Evolutionary conservation across 2,888 invertebrate species (phyloP).

Genomic region (Scaeva pyrastri): DNA sequence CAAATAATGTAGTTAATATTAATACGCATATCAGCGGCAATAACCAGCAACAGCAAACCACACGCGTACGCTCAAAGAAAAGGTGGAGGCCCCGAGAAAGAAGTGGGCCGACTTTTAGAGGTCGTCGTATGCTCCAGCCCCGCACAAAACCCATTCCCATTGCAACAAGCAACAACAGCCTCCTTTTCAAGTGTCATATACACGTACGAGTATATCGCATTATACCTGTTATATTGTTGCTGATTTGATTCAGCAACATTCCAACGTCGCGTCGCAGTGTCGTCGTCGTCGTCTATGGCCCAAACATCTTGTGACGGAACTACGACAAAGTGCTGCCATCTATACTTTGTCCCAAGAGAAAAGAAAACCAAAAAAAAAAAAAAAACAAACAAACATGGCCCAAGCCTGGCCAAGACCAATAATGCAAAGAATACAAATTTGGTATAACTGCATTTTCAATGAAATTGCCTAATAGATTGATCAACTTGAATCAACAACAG

Average conservation of each 20-base stretch:
- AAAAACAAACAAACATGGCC: conserved; percentile 8
- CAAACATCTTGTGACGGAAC: conserved; percentile 70
- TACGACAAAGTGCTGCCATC: conserved; percentile 39
- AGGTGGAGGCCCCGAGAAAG: conserved; percentile 54
- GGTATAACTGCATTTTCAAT: conserved; percentile 65
- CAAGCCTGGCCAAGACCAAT: conserved; percentile 38
- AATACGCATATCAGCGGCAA: conserved; percentile 25
- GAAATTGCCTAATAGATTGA: conserved; percentile 67
- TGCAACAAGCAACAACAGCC: conserved; percentile 28
- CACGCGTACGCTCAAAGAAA: conserved; percentile 29
- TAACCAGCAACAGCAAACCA: background rate
- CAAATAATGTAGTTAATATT: conserved; percentile 43
- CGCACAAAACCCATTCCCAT: conserved; percentile 19
- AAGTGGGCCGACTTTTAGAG: conserved; percentile 74
- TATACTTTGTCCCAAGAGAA: conserved; percentile 34
- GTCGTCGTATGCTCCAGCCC: conserved; percentile 57
- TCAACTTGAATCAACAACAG: conserved; percentile 21
- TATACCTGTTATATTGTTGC: conserved; percentile 31
- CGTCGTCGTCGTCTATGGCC: too few relatives aligned
- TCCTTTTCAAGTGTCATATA: conserved; percentile 48
- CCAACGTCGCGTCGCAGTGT: too few relatives aligned
- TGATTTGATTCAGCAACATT: conserved; percentile 61
- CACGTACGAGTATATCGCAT: background rate
- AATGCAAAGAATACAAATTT: conserved; percentile 51
- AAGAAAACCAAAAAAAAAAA: background rate